Base-by-base conservation (phyloP, 1,140 invertebrate genomes). In the Nephotettix cincticeps region DNA sequence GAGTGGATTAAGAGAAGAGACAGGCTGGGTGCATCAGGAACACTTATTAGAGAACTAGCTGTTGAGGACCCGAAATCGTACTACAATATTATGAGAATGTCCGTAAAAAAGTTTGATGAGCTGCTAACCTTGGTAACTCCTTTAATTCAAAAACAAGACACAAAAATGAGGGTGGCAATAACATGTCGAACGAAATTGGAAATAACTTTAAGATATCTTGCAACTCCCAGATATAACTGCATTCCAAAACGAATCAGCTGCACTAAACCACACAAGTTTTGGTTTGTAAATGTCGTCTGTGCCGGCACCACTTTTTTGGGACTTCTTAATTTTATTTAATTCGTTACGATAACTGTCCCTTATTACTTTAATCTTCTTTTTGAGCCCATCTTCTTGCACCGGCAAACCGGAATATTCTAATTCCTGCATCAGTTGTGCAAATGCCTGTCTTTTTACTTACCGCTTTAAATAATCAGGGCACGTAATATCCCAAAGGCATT, bases 281-380 rank as follows among this genome's bases (percentile, higher is more conserved):
- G 68, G 73, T 66, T 74, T 74, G 45, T 72, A 72, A 56, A 72
- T 36, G 25, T 74, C 73, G 0, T 51, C 51, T 21, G 56, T 56
- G 40, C 69, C 68, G 32, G 71, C 56, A 47, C 68, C 70, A 54
- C 45, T 71, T 67, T 67, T 71, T 14, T 28, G 28, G n/a, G 27
- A 71, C 36, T 47, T 43, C 54, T 51, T 29, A 43, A 71, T 36
- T 47, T 71, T 67, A 21, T 65, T 29, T 13, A 71, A 19, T 32
- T 71, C 63, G 32, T 28, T 29, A 14, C 61, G 21, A 25, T 71
- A 71, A 23, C 40, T 29, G 43, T 65, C 45, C 23, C 45, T 17
- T 17, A 36, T 66, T 19, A 27, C 21, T 47, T 71, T 71, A 28
- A 56, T 69, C 32, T 71, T 54, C 25, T 40, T 11, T 40, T n/a